Percentiles rank a stretch among this genome's conserved stretches.
Evolutionary conservation across 2,797 vertebrate genomes (phyloP).

Genomic region (Darevskia mixta): DNA sequence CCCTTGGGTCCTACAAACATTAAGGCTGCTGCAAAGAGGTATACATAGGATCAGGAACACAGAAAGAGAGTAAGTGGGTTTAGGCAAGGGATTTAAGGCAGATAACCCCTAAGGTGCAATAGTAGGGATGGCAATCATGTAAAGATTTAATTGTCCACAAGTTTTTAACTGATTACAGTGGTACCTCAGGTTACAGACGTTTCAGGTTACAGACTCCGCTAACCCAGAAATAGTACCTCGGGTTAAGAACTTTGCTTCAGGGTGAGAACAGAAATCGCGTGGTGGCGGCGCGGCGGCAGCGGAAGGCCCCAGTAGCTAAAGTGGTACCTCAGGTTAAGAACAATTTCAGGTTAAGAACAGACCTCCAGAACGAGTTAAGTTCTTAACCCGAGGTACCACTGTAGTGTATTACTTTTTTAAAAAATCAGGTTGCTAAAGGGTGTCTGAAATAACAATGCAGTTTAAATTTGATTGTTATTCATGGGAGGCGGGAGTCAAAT

Average conservation of each 20-base stretch:
- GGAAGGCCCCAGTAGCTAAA: too few species aligned
- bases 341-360: too few species aligned
- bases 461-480: not conserved
- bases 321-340: too few species aligned
- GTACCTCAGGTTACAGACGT: too few species aligned
- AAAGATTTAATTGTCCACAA: not conserved
- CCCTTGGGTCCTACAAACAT: not conserved
- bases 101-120: not conserved
- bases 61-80: constrained; percentile 14
- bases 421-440: not conserved
- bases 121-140: too few species aligned
- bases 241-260: too few species aligned
- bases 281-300: too few species aligned
- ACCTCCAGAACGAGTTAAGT: too few species aligned
- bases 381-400: too few species aligned
- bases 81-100: not conserved
- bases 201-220: too few species aligned
- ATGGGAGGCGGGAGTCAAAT: not conserved
- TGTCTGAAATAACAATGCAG: not conserved
- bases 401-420: not conserved
- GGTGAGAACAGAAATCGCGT: too few species aligned
- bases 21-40: not conserved
- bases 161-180: not conserved
- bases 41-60: not conserved
- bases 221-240: too few species aligned